Evolutionary conservation across 2,888 invertebrate genomes (phyloP).

Genomic region (Anthrax anthrax): DNA sequence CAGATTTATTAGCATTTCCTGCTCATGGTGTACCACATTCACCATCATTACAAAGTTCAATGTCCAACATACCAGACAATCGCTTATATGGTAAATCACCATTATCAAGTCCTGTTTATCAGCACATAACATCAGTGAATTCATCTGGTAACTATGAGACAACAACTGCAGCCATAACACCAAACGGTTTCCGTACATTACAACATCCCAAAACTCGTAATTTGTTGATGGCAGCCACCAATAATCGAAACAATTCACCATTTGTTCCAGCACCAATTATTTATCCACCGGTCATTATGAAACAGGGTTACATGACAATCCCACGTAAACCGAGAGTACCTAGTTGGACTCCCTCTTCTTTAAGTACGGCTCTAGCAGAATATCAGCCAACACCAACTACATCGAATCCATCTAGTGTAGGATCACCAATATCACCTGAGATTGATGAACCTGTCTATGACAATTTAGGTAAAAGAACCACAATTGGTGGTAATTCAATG

Average conservation of each 20-base stretch:
- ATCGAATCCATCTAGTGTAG: slow-evolving; percentile 24
- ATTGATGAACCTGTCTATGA: slow-evolving; percentile 70
- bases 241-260: slow-evolving; percentile 42
- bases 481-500: slow-evolving; percentile 73
- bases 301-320: slow-evolving; percentile 76
- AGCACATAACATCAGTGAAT: slow-evolving; percentile 34
- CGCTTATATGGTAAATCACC: slow-evolving; percentile 35
- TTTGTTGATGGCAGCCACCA: slow-evolving; percentile 26
- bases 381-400: slow-evolving; percentile 29
- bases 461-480: slow-evolving; percentile 69
- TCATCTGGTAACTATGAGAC: slow-evolving; percentile 5
- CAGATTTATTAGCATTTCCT: slow-evolving; percentile 68
- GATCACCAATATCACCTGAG: slow-evolving; percentile 13
- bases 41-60: slow-evolving; percentile 67
- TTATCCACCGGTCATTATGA: slow-evolving; percentile 40
- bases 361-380: slow-evolving; percentile 37
- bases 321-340: slow-evolving; percentile 70
- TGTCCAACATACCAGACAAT: slow-evolving; percentile 55
- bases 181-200: slow-evolving; percentile 59
- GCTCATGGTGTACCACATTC: slow-evolving; percentile 53
- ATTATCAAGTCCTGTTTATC: slow-evolving; percentile 47
- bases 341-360: slow-evolving; percentile 59
- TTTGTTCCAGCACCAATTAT: slow-evolving; percentile 56
- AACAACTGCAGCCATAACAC: slow-evolving; percentile 34
- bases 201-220: slow-evolving; percentile 51